Percentiles rank a stretch among this genome's conserved stretches.
phyloP scores from a whole-genome alignment of 1,140 invertebrate genomes.

The Chironomus striatipennis region DNA sequence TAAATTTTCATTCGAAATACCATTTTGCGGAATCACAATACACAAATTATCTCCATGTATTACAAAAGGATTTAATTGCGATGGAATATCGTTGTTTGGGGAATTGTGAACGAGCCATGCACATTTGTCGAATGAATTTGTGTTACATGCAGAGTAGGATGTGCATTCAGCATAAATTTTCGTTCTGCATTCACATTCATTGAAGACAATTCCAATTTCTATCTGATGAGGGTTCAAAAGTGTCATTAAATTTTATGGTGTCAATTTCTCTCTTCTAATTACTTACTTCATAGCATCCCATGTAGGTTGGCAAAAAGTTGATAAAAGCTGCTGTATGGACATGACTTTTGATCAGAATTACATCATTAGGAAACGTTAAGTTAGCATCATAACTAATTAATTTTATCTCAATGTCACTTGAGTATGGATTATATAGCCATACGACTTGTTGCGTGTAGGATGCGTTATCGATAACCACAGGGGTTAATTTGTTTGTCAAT shows the following conservation, averaged over 20 bases:
- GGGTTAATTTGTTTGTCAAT: neutral
- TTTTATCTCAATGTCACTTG: constrained; percentile 13
- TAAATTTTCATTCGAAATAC: neutral
- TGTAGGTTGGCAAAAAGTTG: neutral
- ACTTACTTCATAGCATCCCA: neutral
- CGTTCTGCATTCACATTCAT: neutral
- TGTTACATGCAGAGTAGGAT: neutral
- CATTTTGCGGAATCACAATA: neutral
- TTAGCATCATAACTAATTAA: neutral
- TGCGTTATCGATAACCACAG: neutral
- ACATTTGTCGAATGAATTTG: neutral
- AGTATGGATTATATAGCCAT: neutral
- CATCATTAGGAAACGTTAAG: neutral
- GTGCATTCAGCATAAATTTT: neutral
- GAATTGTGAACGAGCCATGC: neutral
- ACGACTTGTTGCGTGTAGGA: neutral
- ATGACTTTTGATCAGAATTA: neutral
- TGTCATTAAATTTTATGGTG: too few species aligned
- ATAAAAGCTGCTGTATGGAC: neutral
- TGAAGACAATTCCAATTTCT: neutral
- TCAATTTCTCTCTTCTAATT: neutral
- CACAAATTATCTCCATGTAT: neutral
- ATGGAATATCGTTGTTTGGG: neutral
- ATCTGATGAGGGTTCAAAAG: neutral
- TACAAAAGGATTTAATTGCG: constrained; percentile 2